Evolutionary conservation across 2,113 vertebrate species (phyloP), one percentile per base, ranked within the genome.

Genomic region (Helogale parvula): DNA sequence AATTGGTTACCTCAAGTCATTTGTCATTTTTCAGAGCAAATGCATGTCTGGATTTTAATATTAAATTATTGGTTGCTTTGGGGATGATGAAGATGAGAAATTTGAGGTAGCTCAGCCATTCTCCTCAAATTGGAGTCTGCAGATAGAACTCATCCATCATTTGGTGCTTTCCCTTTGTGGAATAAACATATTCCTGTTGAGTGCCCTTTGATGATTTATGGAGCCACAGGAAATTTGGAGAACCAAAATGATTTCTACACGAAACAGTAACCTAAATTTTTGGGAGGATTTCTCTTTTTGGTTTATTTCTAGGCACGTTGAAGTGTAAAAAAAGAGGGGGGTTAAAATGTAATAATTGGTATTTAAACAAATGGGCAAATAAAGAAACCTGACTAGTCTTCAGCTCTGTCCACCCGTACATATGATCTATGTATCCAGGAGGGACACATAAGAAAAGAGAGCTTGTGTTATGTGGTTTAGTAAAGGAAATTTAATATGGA

Each of bases 41-140:
- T 50, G 15, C 57, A 23, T 66, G n/a, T 74, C 85, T 94, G 54
- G 47, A 89, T 95, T 94, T 98, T 69, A 88, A 85, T 95, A 95
- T 80, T 81, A 90, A 76, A 88, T 92, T 92, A 47, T 41, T 90
- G 66, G 35, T 85, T 91, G 85, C 52, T 91, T 96, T 93, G 71
- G 54, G 57, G 35, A 63, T 60, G 76, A 27, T 83, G 45, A 60
- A 69, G 29, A 66, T 72, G 82, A 88, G 57, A 45, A 66, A 93
- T 66, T 60, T 88, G 91, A 66, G 77, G 29, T 84, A 63, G 50
- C 52, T 96, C 29, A 86, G 25, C 52, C 47, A 41, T 79, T 41
- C 50, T 92, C 63, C 38, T 80, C 9, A 85, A 93, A 69, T 14
- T 38, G 47, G 47, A 85, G 7, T 69, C 81, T 93, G 52, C 10